Base-by-base conservation (phyloP, 2,113 vertebrate genomes). In the Stigmatopora nigra region DNA sequence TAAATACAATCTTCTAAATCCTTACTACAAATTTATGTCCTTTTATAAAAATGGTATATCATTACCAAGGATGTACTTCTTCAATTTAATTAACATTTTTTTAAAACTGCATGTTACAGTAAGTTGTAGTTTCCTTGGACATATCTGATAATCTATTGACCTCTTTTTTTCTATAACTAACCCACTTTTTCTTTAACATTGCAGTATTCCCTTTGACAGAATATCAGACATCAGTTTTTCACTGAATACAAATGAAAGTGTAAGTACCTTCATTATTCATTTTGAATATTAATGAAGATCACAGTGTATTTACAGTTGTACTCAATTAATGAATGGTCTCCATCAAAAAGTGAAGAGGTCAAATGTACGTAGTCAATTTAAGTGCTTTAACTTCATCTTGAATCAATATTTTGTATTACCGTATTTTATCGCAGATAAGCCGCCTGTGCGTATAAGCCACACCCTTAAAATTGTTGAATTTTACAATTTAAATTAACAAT, bases 181-280 rank as follows among this genome's bases (percentile, higher is more conserved):
- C 80, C 76, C 83, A 67, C 87, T 53, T 88, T 88, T 68, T 89
- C 73, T 88, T 89, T 87, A 82, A 85, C 77, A 57, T 92, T 87
- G 53, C 91, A 99, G 97, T 92, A 96, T 98, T 91, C 95, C 97
- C 85, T 99, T 99, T 91, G 95, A 99, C 92, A 95, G 96, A 64
- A 97, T 99, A 82, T 97, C 96, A 86, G 97, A 98, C 91, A 99
- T 99, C 92, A 98, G 96, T 89, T 99, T 99, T 87, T 95, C 95
- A 77, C 92, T 98, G 83, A 99, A 95, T 88, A 96, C 97, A 58
- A 98, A 97, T 88, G 97, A 99, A 88, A 98, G 95, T 86, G 97
- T 98, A 91, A 99, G 97, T 98, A 89, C 76, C 73, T 73, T 70
- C 38, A 69, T 52, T 77, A 65, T 80, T 82, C 35, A 79, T 77